A percentile compares a stretch with the other conserved stretches of the same genome.
Evolutionary conservation across 2,888 invertebrate genomes (phyloP).

Genomic region (Dermolepida albohirtum): DNA sequence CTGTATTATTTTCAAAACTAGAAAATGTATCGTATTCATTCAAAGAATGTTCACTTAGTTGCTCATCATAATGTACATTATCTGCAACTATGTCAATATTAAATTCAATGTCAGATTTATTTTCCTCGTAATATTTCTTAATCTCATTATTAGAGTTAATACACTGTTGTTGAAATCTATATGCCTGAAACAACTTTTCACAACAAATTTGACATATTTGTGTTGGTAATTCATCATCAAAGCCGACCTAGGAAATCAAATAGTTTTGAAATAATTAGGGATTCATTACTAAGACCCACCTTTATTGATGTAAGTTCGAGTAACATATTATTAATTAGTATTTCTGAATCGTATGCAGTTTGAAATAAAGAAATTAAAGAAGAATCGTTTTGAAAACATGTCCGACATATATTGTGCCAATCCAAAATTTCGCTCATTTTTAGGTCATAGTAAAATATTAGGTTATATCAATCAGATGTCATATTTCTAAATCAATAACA

Average conservation of each 20-base stretch:
- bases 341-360: conserved; percentile 46
- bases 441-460: not conserved
- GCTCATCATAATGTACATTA: conserved; percentile 10
- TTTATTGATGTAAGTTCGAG: conserved; percentile 52
- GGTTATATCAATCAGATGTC: conserved; percentile 22
- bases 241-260: conserved; percentile 47
- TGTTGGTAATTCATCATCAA: conserved; percentile 51
- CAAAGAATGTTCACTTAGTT: not conserved
- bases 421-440: not conserved
- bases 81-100: not conserved
- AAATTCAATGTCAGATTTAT: conserved; percentile 22
- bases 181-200: conserved; percentile 51
- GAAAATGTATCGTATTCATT: conserved; percentile 14
- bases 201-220: conserved; percentile 54
- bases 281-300: conserved; percentile 46
- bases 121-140: not conserved
- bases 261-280: not conserved
- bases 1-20: no score
- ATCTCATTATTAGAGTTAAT: conserved; percentile 6
- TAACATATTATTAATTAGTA: conserved; percentile 50
- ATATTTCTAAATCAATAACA: conserved; percentile 9
- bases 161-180: conserved; percentile 54
- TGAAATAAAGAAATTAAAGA: conserved; percentile 51
- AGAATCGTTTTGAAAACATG: conserved; percentile 49
- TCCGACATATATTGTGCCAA: conserved; percentile 49